phyloP scores from a whole-genome alignment of 2,113 vertebrate genomes.

The Mobula birostris region DNA sequence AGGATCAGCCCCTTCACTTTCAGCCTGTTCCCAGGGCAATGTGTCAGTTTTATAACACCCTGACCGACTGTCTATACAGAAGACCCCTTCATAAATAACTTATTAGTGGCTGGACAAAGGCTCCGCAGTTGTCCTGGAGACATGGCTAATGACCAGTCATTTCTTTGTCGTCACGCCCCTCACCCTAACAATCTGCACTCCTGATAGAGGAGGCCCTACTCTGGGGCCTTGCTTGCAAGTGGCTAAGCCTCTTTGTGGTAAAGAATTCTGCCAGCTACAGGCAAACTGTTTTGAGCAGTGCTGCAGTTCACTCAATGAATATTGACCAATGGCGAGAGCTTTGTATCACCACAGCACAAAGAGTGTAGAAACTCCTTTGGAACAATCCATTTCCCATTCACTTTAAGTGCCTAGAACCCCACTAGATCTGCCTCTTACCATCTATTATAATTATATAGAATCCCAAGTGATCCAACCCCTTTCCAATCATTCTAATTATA shows the following conservation, averaged over 20 bases:
- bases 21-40: slow-evolving; percentile 29
- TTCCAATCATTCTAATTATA: not conserved
- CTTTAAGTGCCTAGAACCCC: too few relatives aligned
- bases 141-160: slow-evolving; percentile 4
- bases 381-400: not conserved
- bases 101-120: slow-evolving; percentile 28
- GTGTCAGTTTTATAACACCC: slow-evolving; percentile 34
- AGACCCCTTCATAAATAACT: slow-evolving; percentile 34
- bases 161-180: not conserved
- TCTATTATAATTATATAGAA: not conserved
- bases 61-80: slow-evolving; percentile 26
- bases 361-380: not conserved
- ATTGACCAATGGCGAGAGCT: not conserved
- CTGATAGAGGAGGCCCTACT: not conserved
- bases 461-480: not conserved
- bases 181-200: not conserved
- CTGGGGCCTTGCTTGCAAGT: not conserved
- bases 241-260: not conserved
- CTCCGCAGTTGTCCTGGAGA: not conserved
- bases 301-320: not conserved
- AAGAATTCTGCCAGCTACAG: not conserved
- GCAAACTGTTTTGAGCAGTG: not conserved
- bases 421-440: too few relatives aligned
- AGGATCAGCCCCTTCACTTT: slow-evolving; percentile 23
- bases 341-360: not conserved